A percentile compares a stretch with the other conserved stretches of the same genome.
Conservation (phyloP, 2,113 vertebrate genomes). For the Anseranas semipalmata region DNA sequence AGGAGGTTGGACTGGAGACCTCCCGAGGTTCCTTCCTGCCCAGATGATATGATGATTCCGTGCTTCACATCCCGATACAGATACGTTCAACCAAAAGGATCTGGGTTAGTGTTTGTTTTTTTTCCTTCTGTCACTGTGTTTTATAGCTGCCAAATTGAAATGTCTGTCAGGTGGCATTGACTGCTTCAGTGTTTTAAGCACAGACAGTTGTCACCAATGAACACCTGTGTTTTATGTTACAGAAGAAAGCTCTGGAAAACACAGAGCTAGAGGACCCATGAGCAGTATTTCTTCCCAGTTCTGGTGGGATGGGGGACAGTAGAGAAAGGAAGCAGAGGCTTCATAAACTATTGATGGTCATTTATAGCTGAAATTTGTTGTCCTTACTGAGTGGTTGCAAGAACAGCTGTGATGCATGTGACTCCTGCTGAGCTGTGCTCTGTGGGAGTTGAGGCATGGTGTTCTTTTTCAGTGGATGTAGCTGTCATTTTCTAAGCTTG, state of each 20-base stretch:
- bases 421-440: slow-evolving; percentile 40
- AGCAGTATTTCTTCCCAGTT: not conserved
- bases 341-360: not conserved
- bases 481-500: slow-evolving; percentile 27
- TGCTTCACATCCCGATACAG: not conserved
- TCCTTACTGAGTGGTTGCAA: not conserved
- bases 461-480: slow-evolving; percentile 46
- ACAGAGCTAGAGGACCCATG: not conserved
- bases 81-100: not conserved
- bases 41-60: not conserved
- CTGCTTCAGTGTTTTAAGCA: not conserved
- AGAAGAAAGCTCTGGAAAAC: not conserved
- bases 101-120: not conserved
- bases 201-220: rapidly evolving
- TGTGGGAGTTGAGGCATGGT: slow-evolving; percentile 32
- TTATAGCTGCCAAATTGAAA: not conserved
- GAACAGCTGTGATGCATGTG: not conserved
- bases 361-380: not conserved
- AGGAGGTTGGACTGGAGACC: not conserved
- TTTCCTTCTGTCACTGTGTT: not conserved
- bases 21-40: not conserved
- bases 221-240: not conserved
- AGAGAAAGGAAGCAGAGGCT: not conserved
- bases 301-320: not conserved
- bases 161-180: not conserved